A percentile compares a stretch with the other conserved stretches of the same genome.
Evolutionary conservation across 53 echinoderm and acorn worm genomes (phyloP).

Genomic region (Echinometra lucunter): DNA sequence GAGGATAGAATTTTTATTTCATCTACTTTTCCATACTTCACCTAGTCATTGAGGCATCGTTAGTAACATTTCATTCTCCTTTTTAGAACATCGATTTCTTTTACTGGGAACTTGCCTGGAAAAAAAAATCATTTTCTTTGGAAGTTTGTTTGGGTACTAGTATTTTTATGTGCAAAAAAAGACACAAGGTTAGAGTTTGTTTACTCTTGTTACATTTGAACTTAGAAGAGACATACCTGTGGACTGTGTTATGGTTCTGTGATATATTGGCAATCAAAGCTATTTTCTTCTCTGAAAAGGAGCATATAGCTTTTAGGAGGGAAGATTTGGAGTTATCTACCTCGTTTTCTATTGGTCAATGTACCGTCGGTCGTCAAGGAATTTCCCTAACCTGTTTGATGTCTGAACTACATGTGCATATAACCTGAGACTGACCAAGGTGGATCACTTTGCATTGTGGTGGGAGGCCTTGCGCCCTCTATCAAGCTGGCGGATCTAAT

Average conservation of each 20-base stretch:
- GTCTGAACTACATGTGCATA: not conserved
- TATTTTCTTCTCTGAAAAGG: not conserved
- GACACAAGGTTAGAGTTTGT: not conserved
- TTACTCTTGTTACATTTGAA: not conserved
- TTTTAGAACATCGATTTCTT: not conserved
- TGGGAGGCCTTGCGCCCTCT: slow-evolving; percentile 6
- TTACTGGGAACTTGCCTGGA: not conserved
- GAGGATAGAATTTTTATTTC: not conserved
- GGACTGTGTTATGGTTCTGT: not conserved
- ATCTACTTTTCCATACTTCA: not conserved
- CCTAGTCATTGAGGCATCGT: not conserved
- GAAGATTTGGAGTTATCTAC: not conserved
- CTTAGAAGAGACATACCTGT: not conserved
- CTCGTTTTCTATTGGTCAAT: not conserved
- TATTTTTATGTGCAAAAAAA: not conserved
- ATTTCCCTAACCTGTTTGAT: not conserved
- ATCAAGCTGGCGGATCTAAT: slow-evolving; percentile 50
- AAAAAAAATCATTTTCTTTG: not conserved
- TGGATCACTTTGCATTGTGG: not conserved
- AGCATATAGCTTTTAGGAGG: no score
- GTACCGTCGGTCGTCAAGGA: not conserved
- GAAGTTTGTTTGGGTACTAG: not conserved
- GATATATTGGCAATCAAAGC: not conserved
- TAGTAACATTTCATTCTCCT: not conserved
- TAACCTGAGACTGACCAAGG: not conserved